Evolutionary conservation across 92 coral and sea anemone species (phyloP), one percentile per base, ranked within the genome.

Genomic region (Heteractis magnifica): DNA sequence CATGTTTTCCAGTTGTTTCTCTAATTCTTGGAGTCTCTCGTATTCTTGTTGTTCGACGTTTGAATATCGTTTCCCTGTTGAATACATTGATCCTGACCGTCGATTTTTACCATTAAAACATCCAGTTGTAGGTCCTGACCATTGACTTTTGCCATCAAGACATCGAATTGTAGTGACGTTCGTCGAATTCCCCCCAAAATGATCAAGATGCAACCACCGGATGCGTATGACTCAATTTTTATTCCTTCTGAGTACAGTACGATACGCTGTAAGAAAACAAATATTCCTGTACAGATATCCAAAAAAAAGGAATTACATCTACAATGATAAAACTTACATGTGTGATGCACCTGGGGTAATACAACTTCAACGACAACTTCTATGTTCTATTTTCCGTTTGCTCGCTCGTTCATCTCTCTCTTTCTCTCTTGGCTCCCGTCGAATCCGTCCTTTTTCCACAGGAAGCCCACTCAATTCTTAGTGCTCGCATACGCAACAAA

Each of bases 1-100:
- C 72, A 65, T 20, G 72, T 65, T 65, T 65, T 19, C 34, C 16
- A 65, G 72, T 20, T 65, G 72, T 65, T 65, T 65, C 48, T 65
- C 72, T 65, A 65, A 9, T 21, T 65, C 72, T 3, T 16, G 48
- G 65, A 60, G 14, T 65, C 44, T 65, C 48, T 20, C 72, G 0
- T 65, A 44, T 65, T 65, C 26, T 65, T 65, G 72, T 65, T 65
- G 71, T 64, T 64, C 48, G 72, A 65, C 20, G 48, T 3, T 19
- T 5, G 20, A 21, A 21, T 65, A 16, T 21, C 9, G 34, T 4
- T 65, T 65, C 20, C 72, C 72, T 65, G 19, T 21, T 19, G 72
- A n/a, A n/a, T n/a, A n/a, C 48, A 20, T 65, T 65, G 26, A 19
- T 65, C 48, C 20, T 65, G 44, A n/a, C n/a, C n/a, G n/a, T n/a